A percentile compares a stretch with the other conserved stretches of the same genome.
Evolutionary conservation across 2,888 invertebrate species (phyloP).

Genomic region (Pardosa pseudoannulata): DNA sequence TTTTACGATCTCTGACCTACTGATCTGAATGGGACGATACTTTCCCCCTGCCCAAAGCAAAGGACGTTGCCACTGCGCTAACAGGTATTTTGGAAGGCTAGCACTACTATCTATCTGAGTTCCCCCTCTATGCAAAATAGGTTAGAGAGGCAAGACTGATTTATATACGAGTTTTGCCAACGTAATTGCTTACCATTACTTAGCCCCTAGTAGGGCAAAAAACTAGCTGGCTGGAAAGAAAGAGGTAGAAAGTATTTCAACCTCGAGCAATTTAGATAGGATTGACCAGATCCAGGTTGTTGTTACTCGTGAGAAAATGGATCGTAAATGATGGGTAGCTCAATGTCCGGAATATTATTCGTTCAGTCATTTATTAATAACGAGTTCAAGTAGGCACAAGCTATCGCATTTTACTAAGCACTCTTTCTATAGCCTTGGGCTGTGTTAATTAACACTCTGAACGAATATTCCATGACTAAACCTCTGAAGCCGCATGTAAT

Average conservation of each 20-base stretch:
- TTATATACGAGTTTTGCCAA: not conserved
- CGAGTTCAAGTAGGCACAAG: too few species aligned
- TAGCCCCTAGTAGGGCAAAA: not conserved
- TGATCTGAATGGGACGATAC: conserved; percentile 37
- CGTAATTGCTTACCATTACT: not conserved
- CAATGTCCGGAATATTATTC: not conserved
- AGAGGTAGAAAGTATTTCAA: not conserved
- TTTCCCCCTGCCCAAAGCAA: conserved; percentile 51
- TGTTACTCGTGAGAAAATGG: not conserved
- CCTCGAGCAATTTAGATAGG: not conserved
- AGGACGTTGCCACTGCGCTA: conserved; percentile 47
- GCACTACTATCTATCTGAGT: not conserved
- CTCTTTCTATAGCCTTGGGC: too few species aligned
- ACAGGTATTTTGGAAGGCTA: too few species aligned
- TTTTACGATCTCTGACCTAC: conserved; percentile 62
- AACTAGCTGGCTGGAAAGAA: not conserved
- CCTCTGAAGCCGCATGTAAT: too few species aligned
- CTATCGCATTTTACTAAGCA: too few species aligned
- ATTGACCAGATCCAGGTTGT: not conserved
- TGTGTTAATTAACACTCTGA: too few species aligned
- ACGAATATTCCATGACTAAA: too few species aligned
- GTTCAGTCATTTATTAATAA: too few species aligned
- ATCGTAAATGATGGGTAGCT: not conserved
- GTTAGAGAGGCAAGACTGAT: not conserved
- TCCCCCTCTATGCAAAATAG: conserved; percentile 16